A percentile compares a stretch with the other conserved stretches of the same genome.
Conservation (phyloP, 2,888 invertebrate species). For the Selenia dentaria region DNA sequence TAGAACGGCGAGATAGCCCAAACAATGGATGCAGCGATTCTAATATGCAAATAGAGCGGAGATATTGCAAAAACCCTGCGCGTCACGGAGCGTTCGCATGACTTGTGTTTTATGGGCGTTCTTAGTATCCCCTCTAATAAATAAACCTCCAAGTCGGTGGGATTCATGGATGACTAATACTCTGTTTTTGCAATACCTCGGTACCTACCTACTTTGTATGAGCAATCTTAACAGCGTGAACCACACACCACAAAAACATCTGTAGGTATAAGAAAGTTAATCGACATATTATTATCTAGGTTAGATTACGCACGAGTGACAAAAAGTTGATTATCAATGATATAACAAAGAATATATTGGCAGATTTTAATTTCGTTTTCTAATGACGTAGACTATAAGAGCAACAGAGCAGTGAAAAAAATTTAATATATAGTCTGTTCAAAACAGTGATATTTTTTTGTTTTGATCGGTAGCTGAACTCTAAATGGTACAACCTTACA, state of each 20-base stretch:
- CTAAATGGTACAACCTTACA: too few relatives aligned
- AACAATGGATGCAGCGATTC: conserved; percentile 71
- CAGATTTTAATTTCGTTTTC: conserved; percentile 19
- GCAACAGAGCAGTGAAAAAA: too few relatives aligned
- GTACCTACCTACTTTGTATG: conserved; percentile 52
- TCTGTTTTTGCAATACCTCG: conserved; percentile 55
- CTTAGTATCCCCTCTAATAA: conserved; percentile 59
- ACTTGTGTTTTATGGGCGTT: conserved; percentile 41
- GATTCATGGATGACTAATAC: conserved; percentile 71
- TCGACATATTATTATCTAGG: conserved; percentile 14
- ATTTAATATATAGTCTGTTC: too few relatives aligned
- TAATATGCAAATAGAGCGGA: conserved; percentile 67
- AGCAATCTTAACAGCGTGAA: conserved; percentile 43
- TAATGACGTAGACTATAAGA: too few relatives aligned
- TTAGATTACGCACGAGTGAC: conserved; percentile 4
- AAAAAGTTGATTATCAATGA: conserved; percentile 11
- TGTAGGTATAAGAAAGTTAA: conserved; percentile 9
- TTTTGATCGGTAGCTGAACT: too few relatives aligned
- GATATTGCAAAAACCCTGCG: conserved; percentile 55
- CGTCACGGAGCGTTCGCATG: conserved; percentile 53
- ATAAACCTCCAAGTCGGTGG: conserved; percentile 55
- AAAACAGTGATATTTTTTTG: too few relatives aligned
- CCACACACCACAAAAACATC: conserved; percentile 11
- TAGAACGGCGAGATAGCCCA: conserved; percentile 66
- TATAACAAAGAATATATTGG: conserved; percentile 7